phyloP scores from a whole-genome alignment of 2,113 vertebrate species.

The Macrotus californicus region DNA sequence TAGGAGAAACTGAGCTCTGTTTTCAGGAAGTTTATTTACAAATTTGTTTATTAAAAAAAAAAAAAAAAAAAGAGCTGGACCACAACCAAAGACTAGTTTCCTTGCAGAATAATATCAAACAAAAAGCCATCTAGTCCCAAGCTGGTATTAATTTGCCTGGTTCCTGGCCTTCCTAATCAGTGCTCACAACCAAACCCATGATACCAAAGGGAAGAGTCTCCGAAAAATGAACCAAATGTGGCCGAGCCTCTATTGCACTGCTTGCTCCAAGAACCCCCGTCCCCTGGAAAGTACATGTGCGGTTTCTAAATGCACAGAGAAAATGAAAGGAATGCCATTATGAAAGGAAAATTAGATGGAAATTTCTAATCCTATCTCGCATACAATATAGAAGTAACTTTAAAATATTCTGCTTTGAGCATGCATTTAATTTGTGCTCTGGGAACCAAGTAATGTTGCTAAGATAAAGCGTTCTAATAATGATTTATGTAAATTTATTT shows the following conservation, averaged over 20 bases:
- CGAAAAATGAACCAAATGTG: conserved; percentile 60
- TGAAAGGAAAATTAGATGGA: conserved; percentile 72
- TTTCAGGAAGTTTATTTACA: conserved; percentile 39
- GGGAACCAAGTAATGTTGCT: conserved; percentile 79
- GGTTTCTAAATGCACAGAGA: conserved; percentile 62
- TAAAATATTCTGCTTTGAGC: conserved; percentile 80
- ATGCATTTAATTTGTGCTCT: conserved; percentile 80
- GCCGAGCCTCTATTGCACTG: conserved; percentile 52
- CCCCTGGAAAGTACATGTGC: conserved; percentile 48
- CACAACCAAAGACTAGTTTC: conserved; percentile 23
- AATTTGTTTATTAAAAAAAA: neutral
- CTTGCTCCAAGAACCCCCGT: conserved; percentile 56
- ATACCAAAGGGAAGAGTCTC: conserved; percentile 63
- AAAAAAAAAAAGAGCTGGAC: neutral
- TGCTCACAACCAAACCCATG: conserved; percentile 49
- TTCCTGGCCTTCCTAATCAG: conserved; percentile 56
- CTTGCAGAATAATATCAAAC: conserved; percentile 65
- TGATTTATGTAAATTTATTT: conserved; percentile 83
- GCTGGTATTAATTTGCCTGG: conserved; percentile 29
- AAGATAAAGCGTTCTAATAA: conserved; percentile 79
- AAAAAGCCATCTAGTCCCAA: neutral
- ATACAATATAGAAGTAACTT: conserved; percentile 76
- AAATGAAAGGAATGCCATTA: conserved; percentile 71
- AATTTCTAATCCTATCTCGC: conserved; percentile 72
- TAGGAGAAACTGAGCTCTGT: conserved; percentile 47